These are phyloP conservation scores for Hassar affinis DNA, from an alignment of 2,113 vertebrate genomes.

Conservation along the genomic window DNA sequence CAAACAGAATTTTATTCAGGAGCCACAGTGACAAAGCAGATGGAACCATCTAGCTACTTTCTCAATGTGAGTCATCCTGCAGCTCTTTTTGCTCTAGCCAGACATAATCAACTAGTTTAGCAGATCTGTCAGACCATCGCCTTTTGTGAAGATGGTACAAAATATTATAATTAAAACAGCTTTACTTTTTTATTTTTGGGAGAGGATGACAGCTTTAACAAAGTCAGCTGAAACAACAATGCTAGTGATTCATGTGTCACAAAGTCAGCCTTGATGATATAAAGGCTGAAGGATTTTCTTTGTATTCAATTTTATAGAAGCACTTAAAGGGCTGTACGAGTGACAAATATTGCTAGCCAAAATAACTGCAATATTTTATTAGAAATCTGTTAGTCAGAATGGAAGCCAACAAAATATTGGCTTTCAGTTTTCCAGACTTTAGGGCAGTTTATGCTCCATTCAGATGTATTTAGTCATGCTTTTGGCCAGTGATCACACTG, in stretches of 20 bases:
- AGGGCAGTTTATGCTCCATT: neutral
- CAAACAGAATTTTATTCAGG: conserved; percentile 29
- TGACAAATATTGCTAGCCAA: neutral
- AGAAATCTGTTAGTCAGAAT: neutral
- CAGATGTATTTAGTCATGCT: neutral
- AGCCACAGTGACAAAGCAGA: conserved; percentile 33
- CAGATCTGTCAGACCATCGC: conserved; percentile 19
- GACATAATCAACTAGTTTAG: conserved; percentile 26
- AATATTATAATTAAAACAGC: conserved; percentile 2
- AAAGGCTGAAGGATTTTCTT: neutral
- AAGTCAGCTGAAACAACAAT: conserved; percentile 15
- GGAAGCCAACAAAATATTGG: neutral
- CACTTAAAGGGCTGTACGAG: neutral
- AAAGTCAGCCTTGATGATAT: neutral
- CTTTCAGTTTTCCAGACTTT: neutral
- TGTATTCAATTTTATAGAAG: neutral
- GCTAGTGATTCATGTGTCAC: conserved; percentile 20
- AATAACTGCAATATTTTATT: neutral
- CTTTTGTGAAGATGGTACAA: neutral
- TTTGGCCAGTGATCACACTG: neutral
- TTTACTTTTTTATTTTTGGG: neutral
- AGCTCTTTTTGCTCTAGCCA: conserved; percentile 14
- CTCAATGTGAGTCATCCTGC: conserved; percentile 35
- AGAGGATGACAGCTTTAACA: conserved; percentile 26
- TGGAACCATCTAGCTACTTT: conserved; percentile 37